Evolutionary conservation across 2,888 invertebrate genomes (phyloP), one percentile per base, ranked within the genome.

Genomic region (Pseudococcus jackbeardsleyi): DNA sequence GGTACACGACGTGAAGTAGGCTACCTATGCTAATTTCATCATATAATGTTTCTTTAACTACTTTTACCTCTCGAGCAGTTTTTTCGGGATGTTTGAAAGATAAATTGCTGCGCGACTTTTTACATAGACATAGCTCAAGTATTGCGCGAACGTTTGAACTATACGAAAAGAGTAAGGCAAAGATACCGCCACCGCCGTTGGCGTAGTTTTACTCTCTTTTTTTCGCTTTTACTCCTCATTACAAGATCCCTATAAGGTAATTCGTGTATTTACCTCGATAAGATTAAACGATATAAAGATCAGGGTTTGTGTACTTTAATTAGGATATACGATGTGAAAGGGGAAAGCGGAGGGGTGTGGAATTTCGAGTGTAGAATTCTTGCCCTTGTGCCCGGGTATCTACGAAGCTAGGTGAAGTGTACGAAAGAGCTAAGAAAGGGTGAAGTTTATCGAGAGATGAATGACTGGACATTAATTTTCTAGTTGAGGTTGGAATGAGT

Each of bases 21-120:
- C 85, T 85, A 85, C 85, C 59, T 26, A 85, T 85, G 85, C 85
- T 85, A 85, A 85, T 85, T 85, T 85, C 22, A 85, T 85, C 85
- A 85, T 64, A 42, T 85, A 64, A 72, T 72, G 68, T 72, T 72
- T 72, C 68, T 72, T 72, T 33, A 72, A 72, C 26, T 72, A 33
- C 68, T 72, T 72, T 72, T 33, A 72, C 59, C 59, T 59, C 59
- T 59, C 59, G 59, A 59, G 59, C 59, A 59, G 59, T 59, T 59
- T 59, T 59, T 59, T 59, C 19, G 59, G 59, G n/a, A 59, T 19
- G 59, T 59, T 59, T 59, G 9, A 59, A 59, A 59, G 59, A 59
- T 59, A 59, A 59, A 59, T 59, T 59, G 59, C 59, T 59, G 26
- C 26, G 59, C 59, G 59, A 59, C 59, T 59, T 59, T 59, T 19